Conservation (phyloP, 2,797 vertebrate species). For the Picus viridis region DNA sequence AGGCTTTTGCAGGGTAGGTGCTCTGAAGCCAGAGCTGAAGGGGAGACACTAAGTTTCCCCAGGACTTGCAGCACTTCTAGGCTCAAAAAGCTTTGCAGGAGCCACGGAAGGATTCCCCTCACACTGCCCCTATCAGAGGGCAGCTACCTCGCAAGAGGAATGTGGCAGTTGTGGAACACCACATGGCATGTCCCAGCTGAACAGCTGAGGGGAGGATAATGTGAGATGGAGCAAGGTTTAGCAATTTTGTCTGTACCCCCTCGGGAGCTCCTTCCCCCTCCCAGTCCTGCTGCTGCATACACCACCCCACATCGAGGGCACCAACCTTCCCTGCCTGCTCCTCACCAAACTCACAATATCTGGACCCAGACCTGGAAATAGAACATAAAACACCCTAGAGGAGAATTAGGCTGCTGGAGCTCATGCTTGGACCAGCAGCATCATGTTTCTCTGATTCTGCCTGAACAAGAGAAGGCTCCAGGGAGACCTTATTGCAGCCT, state of each 20-base stretch:
- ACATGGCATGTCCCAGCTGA: not conserved
- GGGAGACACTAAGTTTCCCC: accelerated
- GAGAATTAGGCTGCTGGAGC: not conserved
- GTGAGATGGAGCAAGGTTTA: not conserved
- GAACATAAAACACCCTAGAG: not conserved
- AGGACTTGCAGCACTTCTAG: not conserved
- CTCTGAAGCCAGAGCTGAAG: not conserved
- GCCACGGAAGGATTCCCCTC: not conserved
- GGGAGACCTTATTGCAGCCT: not conserved
- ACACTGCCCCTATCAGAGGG: accelerated
- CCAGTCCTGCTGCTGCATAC: not conserved
- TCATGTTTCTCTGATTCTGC: not conserved
- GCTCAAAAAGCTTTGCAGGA: not conserved
- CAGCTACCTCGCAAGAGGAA: accelerated
- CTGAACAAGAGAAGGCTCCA: not conserved
- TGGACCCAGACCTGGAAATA: not conserved
- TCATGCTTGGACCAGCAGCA: not conserved
- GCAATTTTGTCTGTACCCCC: not conserved
- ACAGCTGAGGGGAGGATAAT: conserved; percentile 36
- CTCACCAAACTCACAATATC: not conserved
- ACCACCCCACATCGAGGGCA: accelerated
- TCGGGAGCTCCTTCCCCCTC: not conserved
- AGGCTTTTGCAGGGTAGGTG: not conserved
- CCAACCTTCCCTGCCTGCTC: not conserved
- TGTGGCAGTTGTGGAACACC: not conserved